Conservation (phyloP, 2,797 vertebrate genomes). For the Alcedo quadribrachys region DNA sequence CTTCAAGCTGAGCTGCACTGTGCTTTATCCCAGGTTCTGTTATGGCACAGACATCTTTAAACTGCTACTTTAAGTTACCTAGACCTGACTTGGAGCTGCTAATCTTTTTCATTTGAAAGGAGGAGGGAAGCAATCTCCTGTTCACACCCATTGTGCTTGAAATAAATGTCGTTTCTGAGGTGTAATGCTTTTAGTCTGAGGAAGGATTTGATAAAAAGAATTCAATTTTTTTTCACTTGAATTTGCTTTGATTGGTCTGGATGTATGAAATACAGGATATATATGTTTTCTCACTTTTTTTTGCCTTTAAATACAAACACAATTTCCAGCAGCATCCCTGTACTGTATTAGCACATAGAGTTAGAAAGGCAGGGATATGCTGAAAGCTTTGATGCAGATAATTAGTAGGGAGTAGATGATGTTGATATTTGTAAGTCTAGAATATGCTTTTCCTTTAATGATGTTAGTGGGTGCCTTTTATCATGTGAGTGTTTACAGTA, state of each 20-base stretch:
- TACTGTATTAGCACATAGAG: not conserved
- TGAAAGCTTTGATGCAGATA: not conserved
- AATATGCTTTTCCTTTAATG: not conserved
- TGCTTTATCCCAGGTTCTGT: not conserved
- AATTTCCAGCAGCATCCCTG: not conserved
- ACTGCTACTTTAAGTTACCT: not conserved
- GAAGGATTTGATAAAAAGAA: not conserved
- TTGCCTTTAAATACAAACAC: not conserved
- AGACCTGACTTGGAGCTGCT: not conserved
- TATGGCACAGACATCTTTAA: not conserved
- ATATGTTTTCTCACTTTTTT: not conserved
- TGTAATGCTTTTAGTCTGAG: not conserved
- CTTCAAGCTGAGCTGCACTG: not conserved
- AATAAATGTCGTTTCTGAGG: not conserved
- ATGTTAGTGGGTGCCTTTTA: not conserved
- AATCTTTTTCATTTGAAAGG: not conserved
- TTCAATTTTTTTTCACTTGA: not conserved
- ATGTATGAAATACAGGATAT: not conserved
- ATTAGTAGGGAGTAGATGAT: not conserved
- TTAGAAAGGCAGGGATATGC: not conserved
- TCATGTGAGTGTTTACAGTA: not conserved
- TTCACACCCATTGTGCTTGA: not conserved
- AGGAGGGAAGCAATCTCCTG: not conserved
- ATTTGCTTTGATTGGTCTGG: not conserved
- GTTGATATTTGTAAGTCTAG: not conserved